Percentiles rank a stretch among this genome's conserved stretches.
phyloP scores from a whole-genome alignment of 2,797 vertebrate genomes.

The Acrossocheilus wenchowensis region DNA sequence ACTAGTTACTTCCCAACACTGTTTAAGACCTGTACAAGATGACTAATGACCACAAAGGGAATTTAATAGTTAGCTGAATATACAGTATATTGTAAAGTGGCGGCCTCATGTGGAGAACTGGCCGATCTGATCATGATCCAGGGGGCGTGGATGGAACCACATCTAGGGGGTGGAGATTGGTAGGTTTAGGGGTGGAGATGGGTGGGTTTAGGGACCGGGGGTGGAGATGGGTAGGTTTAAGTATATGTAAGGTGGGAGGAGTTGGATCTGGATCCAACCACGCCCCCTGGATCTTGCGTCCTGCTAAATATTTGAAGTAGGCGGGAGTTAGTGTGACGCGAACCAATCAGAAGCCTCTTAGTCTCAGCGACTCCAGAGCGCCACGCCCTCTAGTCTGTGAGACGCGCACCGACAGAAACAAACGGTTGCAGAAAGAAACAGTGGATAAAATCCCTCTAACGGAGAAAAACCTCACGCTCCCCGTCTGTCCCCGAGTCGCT shows the following conservation, averaged over 20 bases:
- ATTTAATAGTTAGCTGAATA: not conserved
- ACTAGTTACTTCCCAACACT: too few relatives aligned
- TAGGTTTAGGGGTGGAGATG: too few relatives aligned
- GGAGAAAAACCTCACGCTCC: not conserved
- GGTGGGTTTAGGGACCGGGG: too few relatives aligned
- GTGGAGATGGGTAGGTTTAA: too few relatives aligned
- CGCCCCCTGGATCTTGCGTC: too few relatives aligned
- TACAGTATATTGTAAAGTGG: not conserved
- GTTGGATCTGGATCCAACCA: too few relatives aligned
- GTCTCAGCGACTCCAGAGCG: not conserved
- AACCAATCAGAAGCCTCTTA: slow-evolving; percentile 34
- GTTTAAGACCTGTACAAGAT: not conserved
- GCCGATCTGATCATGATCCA: too few relatives aligned
- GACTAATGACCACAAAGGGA: not conserved
- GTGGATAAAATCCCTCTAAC: not conserved
- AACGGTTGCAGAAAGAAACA: slow-evolving; percentile 20
- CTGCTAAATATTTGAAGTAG: too few relatives aligned
- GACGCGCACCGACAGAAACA: slow-evolving; percentile 24
- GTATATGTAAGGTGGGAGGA: too few relatives aligned
- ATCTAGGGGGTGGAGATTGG: too few relatives aligned
- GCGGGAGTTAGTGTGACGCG: not conserved
- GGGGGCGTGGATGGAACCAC: too few relatives aligned
- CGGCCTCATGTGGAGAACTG: slow-evolving; percentile 4
- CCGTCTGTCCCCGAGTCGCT: not conserved
- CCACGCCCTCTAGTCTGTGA: slow-evolving; percentile 36